Percentiles rank a stretch among this genome's conserved stretches.
Evolutionary conservation across 2,888 invertebrate genomes (phyloP).

Genomic region (Tenthredo livida): DNA sequence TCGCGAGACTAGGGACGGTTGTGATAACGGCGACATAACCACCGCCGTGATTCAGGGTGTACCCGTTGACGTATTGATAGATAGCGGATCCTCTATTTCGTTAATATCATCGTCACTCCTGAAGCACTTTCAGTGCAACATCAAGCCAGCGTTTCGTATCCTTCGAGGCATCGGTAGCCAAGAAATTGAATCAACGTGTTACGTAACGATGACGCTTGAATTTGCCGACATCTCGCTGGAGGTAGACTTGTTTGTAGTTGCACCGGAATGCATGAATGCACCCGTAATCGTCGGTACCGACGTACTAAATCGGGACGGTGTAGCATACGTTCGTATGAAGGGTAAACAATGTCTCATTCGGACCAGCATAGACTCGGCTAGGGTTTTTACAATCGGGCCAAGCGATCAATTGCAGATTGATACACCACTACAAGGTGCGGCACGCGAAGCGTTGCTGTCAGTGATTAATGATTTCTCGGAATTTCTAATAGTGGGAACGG

Average conservation of each 20-base stretch:
- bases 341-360: conserved; percentile 16
- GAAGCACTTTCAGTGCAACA: conserved; percentile 22
- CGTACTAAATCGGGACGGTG: no score
- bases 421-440: conserved; percentile 7
- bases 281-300: no score
- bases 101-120: conserved; percentile 5
- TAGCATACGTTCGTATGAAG: conserved; percentile 27
- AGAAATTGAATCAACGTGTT: no score
- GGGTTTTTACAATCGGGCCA: neutral
- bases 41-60: conserved; percentile 27
- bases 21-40: neutral
- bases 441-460: neutral
- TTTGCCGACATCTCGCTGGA: no score
- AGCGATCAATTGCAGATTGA: neutral
- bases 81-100: conserved; percentile 40
- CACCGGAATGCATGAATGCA: no score
- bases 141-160: neutral
- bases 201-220: no score
- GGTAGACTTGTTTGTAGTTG: no score
- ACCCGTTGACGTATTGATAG: conserved; percentile 32
- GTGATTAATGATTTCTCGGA: neutral
- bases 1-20: neutral
- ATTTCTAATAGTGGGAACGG: neutral
- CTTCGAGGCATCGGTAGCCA: no score
- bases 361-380: neutral